Base-by-base conservation (phyloP, 2,797 vertebrate species). In the Geotrypetes seraphini region DNA sequence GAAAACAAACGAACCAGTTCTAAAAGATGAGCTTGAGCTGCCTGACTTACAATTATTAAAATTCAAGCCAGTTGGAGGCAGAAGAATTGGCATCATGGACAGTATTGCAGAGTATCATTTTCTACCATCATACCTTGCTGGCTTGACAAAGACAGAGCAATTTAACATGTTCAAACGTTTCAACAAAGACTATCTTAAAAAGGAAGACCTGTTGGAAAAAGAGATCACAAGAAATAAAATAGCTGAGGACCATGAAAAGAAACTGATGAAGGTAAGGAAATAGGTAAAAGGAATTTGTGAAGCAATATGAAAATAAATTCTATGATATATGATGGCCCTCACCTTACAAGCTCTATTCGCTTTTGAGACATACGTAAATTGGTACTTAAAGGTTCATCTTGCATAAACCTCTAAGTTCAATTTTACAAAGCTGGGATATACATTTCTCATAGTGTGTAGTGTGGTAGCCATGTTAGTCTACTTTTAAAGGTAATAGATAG, bases 261-360 rank as follows among this genome's bases (percentile, higher is more conserved):
- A 78, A 47, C 14, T 89, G 31, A 19, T 49, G 26, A 54, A 75
- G 79, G 73, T 84, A 40, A 65, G 48, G 4, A n/a, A 25, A 19
- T 7, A 4, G n/a, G n/a, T n/a, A n/a, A n/a, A n/a, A n/a, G n/a
- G n/a, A n/a, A n/a, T n/a, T n/a, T n/a, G n/a, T n/a, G n/a, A n/a
- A n/a, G n/a, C n/a, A n/a, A n/a, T n/a, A n/a, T n/a, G n/a, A n/a
- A n/a, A n/a, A n/a, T n/a, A n/a, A n/a, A n/a, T n/a, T n/a, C n/a
- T n/a, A n/a, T n/a, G n/a, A n/a, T n/a, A n/a, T n/a, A n/a, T n/a
- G n/a, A n/a, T n/a, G n/a, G n/a, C n/a, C n/a, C n/a, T n/a, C n/a
- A n/a, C n/a, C n/a, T n/a, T n/a, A n/a, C n/a, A n/a, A n/a, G n/a
- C n/a, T n/a, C n/a, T n/a, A n/a, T n/a, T n/a, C n/a, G n/a, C n/a